These are phyloP conservation scores for Paguma larvata DNA, from an alignment of 2,797 vertebrate species.

Conservation along the genomic window DNA sequence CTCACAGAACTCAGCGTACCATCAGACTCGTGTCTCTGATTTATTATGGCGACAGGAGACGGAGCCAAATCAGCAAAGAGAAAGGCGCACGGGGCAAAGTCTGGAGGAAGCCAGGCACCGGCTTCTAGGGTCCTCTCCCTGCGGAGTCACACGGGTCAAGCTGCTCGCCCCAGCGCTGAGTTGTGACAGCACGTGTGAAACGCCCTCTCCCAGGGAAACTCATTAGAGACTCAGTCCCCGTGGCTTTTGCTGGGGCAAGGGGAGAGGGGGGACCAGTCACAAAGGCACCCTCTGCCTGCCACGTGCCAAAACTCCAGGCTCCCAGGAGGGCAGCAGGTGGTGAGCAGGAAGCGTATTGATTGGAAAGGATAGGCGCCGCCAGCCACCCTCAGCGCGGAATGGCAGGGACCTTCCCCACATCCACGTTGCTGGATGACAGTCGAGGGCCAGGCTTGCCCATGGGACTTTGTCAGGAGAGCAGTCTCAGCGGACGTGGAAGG, in stretches of 20 bases:
- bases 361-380: background rate
- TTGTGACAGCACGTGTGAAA: background rate
- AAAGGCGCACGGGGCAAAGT: background rate
- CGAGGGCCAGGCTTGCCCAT: background rate
- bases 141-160: rapidly evolving
- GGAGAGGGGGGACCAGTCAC: too few relatives aligned
- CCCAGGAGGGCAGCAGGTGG: background rate
- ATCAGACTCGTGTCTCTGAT: background rate
- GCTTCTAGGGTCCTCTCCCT: background rate
- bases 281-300: background rate
- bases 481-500: rapidly evolving
- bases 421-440: background rate
- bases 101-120: background rate
- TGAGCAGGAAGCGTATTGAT: background rate
- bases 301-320: background rate
- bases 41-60: background rate
- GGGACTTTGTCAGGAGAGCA: background rate
- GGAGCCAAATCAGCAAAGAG: background rate
- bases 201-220: background rate
- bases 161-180: background rate
- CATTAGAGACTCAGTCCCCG: background rate
- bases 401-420: background rate
- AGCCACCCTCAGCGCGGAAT: background rate
- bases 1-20: background rate
- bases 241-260: background rate